Conservation (phyloP, 2,113 vertebrate species). For the Heterochromis multidens region DNA sequence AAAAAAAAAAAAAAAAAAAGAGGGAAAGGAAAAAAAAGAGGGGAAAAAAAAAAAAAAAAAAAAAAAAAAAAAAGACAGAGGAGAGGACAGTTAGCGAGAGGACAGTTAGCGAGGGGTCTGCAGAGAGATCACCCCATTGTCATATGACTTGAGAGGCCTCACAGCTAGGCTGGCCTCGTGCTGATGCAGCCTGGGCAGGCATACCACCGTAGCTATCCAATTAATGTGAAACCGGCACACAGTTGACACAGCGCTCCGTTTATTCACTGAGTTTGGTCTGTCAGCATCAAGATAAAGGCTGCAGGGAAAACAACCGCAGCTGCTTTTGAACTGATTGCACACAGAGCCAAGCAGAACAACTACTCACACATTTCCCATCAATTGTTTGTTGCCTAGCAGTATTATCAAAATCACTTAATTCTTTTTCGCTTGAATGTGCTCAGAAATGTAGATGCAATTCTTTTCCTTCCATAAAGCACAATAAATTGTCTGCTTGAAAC, state of each 20-base stretch:
- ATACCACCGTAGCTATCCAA: neutral
- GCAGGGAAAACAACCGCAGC: neutral
- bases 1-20: too few relatives aligned
- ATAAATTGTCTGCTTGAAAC: neutral
- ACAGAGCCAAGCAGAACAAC: neutral
- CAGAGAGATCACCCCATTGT: conserved; percentile 33
- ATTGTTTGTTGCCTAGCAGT: neutral
- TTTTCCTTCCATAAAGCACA: neutral
- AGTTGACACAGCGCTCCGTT: neutral
- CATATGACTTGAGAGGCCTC: conserved; percentile 49
- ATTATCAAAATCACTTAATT: neutral
- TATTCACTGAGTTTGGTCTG: neutral
- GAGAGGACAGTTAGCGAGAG: neutral
- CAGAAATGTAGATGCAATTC: too few relatives aligned
- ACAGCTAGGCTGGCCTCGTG: neutral
- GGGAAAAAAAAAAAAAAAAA: neutral
- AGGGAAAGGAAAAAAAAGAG: neutral
- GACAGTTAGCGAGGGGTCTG: neutral
- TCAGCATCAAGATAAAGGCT: neutral
- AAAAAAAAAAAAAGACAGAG: too few relatives aligned
- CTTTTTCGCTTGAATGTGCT: neutral
- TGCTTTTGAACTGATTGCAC: neutral
- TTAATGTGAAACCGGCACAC: neutral
- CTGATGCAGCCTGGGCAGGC: neutral
- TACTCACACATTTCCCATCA: neutral